phyloP scores from a whole-genome alignment of 2,113 vertebrate species.

The Pelmatolapia mariae region DNA sequence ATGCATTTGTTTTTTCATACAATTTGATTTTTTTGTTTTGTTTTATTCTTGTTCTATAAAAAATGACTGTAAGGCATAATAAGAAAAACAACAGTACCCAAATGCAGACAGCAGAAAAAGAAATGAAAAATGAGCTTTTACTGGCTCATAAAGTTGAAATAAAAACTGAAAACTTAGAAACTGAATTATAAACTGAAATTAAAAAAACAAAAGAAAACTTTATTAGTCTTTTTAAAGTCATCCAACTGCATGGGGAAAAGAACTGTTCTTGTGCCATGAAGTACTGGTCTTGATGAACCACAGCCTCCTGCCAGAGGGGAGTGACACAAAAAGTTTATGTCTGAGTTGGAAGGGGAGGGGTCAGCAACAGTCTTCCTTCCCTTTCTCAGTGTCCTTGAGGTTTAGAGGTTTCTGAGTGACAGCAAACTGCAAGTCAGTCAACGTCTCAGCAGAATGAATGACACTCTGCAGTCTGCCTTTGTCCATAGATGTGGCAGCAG shows the following conservation, averaged over 20 bases:
- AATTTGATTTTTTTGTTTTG: fast-evolving
- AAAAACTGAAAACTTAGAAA: neutral
- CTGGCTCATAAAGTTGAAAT: neutral
- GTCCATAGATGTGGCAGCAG: neutral
- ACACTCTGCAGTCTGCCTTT: neutral
- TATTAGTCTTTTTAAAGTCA: neutral
- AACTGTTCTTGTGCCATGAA: neutral
- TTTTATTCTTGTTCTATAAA: neutral
- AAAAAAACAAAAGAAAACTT: fast-evolving
- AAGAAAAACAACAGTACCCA: neutral
- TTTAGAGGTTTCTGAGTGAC: neutral
- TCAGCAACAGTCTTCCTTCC: neutral
- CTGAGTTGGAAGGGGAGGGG: neutral
- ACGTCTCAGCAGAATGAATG: neutral
- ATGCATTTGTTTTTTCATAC: neutral
- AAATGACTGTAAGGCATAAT: neutral
- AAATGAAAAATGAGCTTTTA: neutral
- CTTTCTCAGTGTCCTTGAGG: fast-evolving
- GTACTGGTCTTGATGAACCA: neutral
- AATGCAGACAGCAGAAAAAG: neutral
- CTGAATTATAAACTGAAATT: neutral
- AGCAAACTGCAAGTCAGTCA: neutral
- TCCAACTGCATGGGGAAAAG: fast-evolving
- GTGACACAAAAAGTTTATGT: neutral
- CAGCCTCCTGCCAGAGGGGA: neutral